Conservation (phyloP, 2,113 vertebrate species). For the Buteo buteo region DNA sequence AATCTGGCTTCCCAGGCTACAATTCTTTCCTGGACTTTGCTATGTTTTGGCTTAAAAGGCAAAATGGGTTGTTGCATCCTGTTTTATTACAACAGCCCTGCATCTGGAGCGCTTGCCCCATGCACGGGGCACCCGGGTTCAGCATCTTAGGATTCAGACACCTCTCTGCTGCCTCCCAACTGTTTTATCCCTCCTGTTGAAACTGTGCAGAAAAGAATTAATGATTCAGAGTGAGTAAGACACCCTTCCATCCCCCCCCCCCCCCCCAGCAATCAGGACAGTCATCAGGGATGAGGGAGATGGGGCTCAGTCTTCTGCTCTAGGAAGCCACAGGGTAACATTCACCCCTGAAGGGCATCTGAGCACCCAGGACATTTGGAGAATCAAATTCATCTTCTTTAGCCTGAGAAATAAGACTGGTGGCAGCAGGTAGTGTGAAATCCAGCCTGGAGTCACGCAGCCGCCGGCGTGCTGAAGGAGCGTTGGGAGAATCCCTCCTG, state of each 20-base stretch:
- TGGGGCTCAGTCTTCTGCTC: not conserved
- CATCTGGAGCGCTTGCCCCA: accelerated
- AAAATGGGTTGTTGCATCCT: not conserved
- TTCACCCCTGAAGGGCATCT: not conserved
- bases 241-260: not conserved
- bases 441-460: not conserved
- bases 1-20: not conserved
- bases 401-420: not conserved
- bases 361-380: not conserved
- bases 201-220: not conserved
- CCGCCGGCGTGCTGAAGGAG: accelerated
- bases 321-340: not conserved
- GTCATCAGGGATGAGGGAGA: not conserved
- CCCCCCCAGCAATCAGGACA: too few relatives aligned
- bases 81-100: not conserved
- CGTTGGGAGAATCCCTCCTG: not conserved
- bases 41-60: not conserved
- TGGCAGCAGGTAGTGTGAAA: not conserved
- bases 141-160: not conserved
- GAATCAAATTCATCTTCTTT: not conserved
- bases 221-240: not conserved
- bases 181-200: not conserved
- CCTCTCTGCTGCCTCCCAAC: not conserved
- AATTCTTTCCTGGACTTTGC: not conserved
- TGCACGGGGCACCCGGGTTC: accelerated